phyloP scores from a whole-genome alignment of 1,140 invertebrate species.

The Zaprionus davidi region DNA sequence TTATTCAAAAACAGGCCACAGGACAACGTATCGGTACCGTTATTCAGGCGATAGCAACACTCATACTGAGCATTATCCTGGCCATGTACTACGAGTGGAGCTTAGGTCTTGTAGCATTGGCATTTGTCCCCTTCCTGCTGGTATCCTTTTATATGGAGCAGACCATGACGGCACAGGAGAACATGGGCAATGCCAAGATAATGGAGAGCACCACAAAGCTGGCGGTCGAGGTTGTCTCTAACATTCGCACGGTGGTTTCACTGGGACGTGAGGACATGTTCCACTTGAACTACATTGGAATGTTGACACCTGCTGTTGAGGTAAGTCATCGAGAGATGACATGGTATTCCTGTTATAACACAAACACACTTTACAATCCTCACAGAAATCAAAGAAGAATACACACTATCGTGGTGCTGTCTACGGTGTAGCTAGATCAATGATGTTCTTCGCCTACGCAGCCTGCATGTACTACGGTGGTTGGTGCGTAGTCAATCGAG shows the following conservation, averaged over 20 bases:
- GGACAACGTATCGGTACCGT: constrained; percentile 90
- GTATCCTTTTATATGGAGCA: constrained; percentile 88
- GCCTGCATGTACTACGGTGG: constrained; percentile 90
- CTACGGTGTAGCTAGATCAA: constrained; percentile 89
- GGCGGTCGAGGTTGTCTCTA: constrained; percentile 92
- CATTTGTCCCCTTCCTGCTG: constrained; percentile 89
- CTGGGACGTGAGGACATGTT: constrained; percentile 89
- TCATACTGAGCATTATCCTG: constrained; percentile 86
- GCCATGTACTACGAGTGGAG: constrained; percentile 90
- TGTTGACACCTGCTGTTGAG: constrained; percentile 85
- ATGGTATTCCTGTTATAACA: not conserved
- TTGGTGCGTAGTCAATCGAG: constrained; percentile 87
- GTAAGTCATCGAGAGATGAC: constrained; percentile 39
- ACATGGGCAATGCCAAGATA: constrained; percentile 86
- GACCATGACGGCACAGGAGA: constrained; percentile 86
- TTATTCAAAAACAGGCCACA: constrained; percentile 86
- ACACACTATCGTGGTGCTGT: constrained; percentile 87
- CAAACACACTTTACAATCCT: not conserved
- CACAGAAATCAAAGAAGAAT: constrained; percentile 74
- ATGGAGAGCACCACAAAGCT: constrained; percentile 88
- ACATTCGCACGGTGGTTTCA: constrained; percentile 92
- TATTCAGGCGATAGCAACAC: constrained; percentile 88
- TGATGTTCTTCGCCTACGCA: constrained; percentile 91
- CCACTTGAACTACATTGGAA: constrained; percentile 86
- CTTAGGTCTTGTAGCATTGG: constrained; percentile 88